These are phyloP conservation scores for Drosophila biarmipes DNA, from an alignment of 1,140 invertebrate genomes.

Conservation along the genomic window DNA sequence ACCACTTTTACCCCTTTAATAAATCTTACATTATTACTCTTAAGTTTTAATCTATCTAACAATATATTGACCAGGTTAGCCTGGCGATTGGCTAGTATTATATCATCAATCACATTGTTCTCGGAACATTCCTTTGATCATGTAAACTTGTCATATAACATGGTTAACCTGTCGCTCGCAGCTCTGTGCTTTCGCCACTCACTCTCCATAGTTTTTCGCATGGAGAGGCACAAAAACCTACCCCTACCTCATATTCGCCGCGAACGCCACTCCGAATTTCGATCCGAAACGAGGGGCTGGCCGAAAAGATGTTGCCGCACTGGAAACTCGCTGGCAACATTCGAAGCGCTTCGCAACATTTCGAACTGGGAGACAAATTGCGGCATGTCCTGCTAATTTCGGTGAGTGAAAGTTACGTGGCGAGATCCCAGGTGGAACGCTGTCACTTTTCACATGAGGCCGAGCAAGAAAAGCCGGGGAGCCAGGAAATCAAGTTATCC, in stretches of 20 bases:
- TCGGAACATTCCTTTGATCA: background rate
- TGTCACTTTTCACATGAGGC: constrained; percentile 32
- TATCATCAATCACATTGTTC: background rate
- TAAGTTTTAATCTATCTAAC: too few species aligned
- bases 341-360: constrained; percentile 36
- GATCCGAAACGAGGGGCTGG: constrained; percentile 18
- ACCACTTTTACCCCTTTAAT: too few species aligned
- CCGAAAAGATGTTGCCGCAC: constrained; percentile 1
- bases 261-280: constrained; percentile 32
- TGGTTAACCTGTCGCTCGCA: constrained; percentile 7
- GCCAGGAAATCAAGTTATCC: constrained; percentile 52
- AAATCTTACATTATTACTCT: too few species aligned
- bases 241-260: constrained; percentile 20
- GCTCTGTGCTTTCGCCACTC: background rate
- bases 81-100: too few species aligned
- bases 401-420: constrained; percentile 35
- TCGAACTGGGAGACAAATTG: constrained; percentile 18
- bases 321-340: constrained; percentile 46
- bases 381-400: constrained; percentile 35
- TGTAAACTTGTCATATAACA: background rate
- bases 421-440: constrained; percentile 15
- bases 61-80: too few species aligned
- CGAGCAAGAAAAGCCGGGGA: constrained; percentile 6
- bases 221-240: background rate
- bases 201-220: background rate